Percentiles rank a stretch among this genome's conserved stretches.
These are phyloP conservation scores for Argyrosomus regius DNA, from an alignment of 2,797 vertebrate genomes.

Conservation along the genomic window DNA sequence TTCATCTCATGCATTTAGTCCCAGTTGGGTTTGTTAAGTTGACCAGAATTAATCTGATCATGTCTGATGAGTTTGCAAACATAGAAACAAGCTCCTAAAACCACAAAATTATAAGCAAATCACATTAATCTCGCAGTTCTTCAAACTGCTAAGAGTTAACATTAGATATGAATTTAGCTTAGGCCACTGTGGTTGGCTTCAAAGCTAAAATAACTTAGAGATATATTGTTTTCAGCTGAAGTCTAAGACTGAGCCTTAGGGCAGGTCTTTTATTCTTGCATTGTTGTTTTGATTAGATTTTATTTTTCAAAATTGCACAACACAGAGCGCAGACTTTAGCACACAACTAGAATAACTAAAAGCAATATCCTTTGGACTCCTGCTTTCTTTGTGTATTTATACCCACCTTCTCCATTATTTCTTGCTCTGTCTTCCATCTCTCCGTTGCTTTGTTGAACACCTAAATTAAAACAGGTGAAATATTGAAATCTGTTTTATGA, in stretches of 20 bases:
- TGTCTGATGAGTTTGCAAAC: conserved; percentile 59
- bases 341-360: conserved; percentile 75
- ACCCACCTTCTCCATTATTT: conserved; percentile 74
- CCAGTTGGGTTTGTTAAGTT: conserved; percentile 38
- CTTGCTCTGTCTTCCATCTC: conserved; percentile 72
- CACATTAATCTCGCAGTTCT: conserved; percentile 62
- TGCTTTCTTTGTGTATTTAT: conserved; percentile 74
- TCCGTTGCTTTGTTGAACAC: conserved; percentile 78
- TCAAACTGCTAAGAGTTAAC: conserved; percentile 63
- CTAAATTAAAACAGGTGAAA: conserved; percentile 85
- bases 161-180: conserved; percentile 70
- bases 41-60: conserved; percentile 62
- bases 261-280: conserved; percentile 70
- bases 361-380: conserved; percentile 78
- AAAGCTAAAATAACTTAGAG: conserved; percentile 67
- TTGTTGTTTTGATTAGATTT: conserved; percentile 85
- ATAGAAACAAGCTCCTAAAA: conserved; percentile 49
- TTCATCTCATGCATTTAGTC: conserved; percentile 32
- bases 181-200: conserved; percentile 58
- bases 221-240: conserved; percentile 68
- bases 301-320: conserved; percentile 80
- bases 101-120: conserved; percentile 60
- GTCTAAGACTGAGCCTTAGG: conserved; percentile 62
- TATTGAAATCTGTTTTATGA: conserved; percentile 84
- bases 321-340: conserved; percentile 66